Conservation (phyloP, 2,888 invertebrate species). For the Idaea aversata region DNA sequence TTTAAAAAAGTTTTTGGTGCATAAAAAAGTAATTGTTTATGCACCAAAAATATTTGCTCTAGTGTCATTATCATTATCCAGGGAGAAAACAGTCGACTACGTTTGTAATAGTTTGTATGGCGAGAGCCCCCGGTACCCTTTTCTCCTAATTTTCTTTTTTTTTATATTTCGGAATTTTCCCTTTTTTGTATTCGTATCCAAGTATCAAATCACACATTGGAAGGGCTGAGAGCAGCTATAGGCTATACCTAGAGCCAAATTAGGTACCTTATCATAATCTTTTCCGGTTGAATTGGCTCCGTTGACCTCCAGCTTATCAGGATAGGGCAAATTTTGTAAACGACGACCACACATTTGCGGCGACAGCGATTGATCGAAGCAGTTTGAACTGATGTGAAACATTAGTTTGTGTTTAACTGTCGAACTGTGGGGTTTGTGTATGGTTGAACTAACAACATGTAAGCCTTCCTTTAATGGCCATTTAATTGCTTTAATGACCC, state of each 20-base stretch:
- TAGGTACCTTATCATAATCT: conserved; percentile 45
- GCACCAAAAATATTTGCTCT: no score
- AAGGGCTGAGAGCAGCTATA: not conserved
- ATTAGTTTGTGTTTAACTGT: conserved; percentile 12
- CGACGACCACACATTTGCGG: conserved; percentile 38
- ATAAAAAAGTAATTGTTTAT: no score
- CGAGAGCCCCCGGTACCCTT: no score
- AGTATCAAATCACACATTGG: no score
- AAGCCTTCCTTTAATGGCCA: not conserved
- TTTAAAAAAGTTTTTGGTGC: no score
- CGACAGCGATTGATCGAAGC: conserved; percentile 38
- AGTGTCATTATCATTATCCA: no score
- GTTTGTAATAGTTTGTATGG: no score
- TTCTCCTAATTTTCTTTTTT: no score
- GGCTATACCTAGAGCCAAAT: not conserved
- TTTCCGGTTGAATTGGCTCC: conserved; percentile 53
- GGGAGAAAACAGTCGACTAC: no score
- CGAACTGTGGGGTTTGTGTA: not conserved
- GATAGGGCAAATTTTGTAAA: conserved; percentile 45
- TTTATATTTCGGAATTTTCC: no score
- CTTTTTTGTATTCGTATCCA: no score
- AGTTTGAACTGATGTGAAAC: conserved; percentile 20
- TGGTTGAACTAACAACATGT: not conserved
- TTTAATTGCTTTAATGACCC: not conserved
- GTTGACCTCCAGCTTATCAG: conserved; percentile 48